Conservation (phyloP, 2,888 invertebrate species). For the Polydrusus tereticollis region DNA sequence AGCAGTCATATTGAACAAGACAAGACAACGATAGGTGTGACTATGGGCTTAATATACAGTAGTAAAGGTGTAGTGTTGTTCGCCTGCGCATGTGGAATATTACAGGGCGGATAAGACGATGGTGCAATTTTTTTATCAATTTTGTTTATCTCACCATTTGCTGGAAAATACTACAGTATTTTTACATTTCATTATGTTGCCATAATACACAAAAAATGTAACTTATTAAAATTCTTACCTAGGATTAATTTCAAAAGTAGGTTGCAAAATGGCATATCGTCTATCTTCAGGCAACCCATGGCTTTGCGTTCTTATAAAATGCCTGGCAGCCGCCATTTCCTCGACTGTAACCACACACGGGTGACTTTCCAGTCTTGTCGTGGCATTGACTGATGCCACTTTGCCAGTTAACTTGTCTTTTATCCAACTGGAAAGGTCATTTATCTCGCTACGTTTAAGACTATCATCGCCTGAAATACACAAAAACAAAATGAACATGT, state of each 20-base stretch:
- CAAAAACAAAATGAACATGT: background rate
- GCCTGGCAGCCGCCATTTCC: conserved; percentile 97
- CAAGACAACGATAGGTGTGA: too few relatives aligned
- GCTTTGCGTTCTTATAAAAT: conserved; percentile 92
- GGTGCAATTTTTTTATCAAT: too few relatives aligned
- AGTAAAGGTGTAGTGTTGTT: too few relatives aligned
- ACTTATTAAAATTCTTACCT: background rate
- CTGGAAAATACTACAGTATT: too few relatives aligned
- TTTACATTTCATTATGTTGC: background rate
- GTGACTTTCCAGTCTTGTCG: conserved; percentile 86
- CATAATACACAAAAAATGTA: background rate
- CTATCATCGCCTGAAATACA: conserved; percentile 73
- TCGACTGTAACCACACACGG: conserved; percentile 96
- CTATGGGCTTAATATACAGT: too few relatives aligned
- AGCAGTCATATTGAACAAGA: too few relatives aligned
- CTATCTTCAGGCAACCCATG: conserved; percentile 86
- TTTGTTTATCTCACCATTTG: too few relatives aligned
- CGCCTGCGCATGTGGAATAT: too few relatives aligned
- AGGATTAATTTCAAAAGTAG: conserved; percentile 85
- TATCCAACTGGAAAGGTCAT: conserved; percentile 84
- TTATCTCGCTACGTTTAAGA: conserved; percentile 80
- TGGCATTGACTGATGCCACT: conserved; percentile 86
- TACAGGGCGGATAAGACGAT: too few relatives aligned
- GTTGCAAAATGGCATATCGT: conserved; percentile 87
- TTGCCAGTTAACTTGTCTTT: conserved; percentile 82